These are phyloP conservation scores for Stenotaenia linearis DNA, from an alignment of 2,888 invertebrate species.

Conservation along the genomic window DNA sequence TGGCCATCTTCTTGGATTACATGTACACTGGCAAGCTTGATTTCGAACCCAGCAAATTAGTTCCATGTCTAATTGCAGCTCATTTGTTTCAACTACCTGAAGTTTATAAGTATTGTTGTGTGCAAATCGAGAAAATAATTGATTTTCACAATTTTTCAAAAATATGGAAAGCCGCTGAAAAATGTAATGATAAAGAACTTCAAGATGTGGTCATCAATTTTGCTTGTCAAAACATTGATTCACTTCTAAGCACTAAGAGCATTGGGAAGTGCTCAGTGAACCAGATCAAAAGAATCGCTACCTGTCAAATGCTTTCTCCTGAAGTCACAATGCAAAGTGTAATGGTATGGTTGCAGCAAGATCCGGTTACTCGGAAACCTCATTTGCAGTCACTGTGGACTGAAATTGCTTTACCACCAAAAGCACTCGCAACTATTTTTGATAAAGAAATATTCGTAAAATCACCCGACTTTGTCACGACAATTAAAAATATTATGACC, in stretches of 20 bases:
- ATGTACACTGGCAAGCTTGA: neutral
- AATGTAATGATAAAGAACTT: neutral
- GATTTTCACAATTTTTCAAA: neutral
- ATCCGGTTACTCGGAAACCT: neutral
- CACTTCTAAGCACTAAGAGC: neutral
- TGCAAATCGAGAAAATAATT: neutral
- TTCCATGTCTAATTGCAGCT: neutral
- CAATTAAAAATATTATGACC: neutral
- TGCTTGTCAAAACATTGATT: neutral
- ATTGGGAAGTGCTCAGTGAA: neutral
- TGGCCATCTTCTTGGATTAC: constrained; percentile 18
- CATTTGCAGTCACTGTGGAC: neutral
- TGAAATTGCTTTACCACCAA: neutral
- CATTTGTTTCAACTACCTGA: constrained; percentile 26
- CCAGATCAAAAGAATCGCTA: neutral
- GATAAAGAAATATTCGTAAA: neutral
- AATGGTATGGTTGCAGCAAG: neutral
- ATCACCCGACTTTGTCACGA: neutral
- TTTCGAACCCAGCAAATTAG: neutral
- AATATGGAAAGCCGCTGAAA: constrained; percentile 9
- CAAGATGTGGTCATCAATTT: neutral
- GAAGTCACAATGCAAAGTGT: neutral
- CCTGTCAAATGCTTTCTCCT: neutral
- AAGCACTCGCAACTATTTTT: neutral
- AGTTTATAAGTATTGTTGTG: neutral